Base-by-base conservation (phyloP, 2,797 vertebrate genomes). In the Chanos chanos region DNA sequence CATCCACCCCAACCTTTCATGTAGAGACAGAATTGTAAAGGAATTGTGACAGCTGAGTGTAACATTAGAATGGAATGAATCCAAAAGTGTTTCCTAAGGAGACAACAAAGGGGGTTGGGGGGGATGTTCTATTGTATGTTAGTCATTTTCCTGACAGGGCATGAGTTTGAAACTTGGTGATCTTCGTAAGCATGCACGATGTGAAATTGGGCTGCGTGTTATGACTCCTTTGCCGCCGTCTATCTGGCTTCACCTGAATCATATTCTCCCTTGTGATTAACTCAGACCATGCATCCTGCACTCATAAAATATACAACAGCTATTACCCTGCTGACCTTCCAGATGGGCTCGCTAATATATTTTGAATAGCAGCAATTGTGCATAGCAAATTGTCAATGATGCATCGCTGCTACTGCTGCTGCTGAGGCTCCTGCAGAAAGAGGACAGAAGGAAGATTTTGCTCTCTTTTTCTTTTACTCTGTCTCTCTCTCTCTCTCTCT, bases 281-380 rank as follows among this genome's bases (percentile, higher is more conserved):
- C 73, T 83, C 66, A 65, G 21, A 64, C 78, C 68, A 66, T 68
- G 74, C 68, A 73, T 77, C 69, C 65, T 72, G 56, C 71, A 70
- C 72, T 81, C 76, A 82, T 85, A 77, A 83, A 83, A 86, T 77
- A 83, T 83, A 82, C 78, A 85, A 78, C 65, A 74, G 71, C 71
- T 67, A 74, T 84, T 81, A 79, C 56, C 51, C 49, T 1, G 25
- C 66, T 78, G 75, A 83, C 77, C 78, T 77, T 79, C 78, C 74
- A 72, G 75, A 77, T 77, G 80, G 74, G 59, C 70, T 61, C 72
- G 39, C 71, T 78, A 76, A 84, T 84, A 82, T 79, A 83, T 83
- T 82, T 77, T 61, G 73, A 71, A 72, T 77, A 69, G 74, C 83
- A 81, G 82, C 75, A 67, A 76, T 73, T 72, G 74, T 63, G 70